These are phyloP conservation scores for Mormyrus hasselquistii DNA, from an alignment of 2,797 vertebrate species.

Conservation along the genomic window DNA sequence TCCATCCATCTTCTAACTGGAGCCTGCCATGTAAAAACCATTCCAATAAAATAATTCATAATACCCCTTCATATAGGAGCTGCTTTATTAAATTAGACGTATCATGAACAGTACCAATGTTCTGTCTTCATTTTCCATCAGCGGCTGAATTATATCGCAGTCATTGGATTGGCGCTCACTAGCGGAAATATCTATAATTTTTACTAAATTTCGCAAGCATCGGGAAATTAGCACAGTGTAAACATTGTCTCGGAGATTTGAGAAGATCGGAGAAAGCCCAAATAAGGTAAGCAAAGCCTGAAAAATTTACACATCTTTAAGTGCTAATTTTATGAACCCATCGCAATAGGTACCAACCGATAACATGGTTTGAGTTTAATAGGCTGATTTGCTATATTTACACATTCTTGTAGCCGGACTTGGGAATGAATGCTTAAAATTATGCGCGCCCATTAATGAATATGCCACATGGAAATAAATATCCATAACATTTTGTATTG, in stretches of 20 bases:
- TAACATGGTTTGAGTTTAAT: not conserved
- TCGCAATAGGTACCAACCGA: not conserved
- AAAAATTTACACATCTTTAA: not conserved
- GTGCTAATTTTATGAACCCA: not conserved
- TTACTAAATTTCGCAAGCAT: not conserved
- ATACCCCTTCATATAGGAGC: not conserved
- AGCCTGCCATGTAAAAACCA: slow-evolving; percentile 45
- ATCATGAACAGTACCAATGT: not conserved
- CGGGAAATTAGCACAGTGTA: not conserved
- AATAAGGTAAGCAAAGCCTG: not conserved
- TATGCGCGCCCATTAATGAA: not conserved
- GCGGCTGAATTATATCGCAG: not conserved
- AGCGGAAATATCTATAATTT: not conserved
- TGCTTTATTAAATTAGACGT: not conserved
- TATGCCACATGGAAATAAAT: not conserved
- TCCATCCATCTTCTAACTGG: slow-evolving; percentile 1
- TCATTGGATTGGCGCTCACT: not conserved
- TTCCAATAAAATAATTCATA: slow-evolving; percentile 61
- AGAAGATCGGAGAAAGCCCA: not conserved
- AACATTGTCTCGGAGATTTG: not conserved
- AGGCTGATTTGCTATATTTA: not conserved
- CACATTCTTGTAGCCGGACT: not conserved
- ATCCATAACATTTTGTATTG: not conserved
- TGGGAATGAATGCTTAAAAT: not conserved
- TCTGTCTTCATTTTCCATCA: not conserved